These are phyloP conservation scores for Erebia ligea DNA, from an alignment of 2,888 invertebrate species.

Conservation along the genomic window DNA sequence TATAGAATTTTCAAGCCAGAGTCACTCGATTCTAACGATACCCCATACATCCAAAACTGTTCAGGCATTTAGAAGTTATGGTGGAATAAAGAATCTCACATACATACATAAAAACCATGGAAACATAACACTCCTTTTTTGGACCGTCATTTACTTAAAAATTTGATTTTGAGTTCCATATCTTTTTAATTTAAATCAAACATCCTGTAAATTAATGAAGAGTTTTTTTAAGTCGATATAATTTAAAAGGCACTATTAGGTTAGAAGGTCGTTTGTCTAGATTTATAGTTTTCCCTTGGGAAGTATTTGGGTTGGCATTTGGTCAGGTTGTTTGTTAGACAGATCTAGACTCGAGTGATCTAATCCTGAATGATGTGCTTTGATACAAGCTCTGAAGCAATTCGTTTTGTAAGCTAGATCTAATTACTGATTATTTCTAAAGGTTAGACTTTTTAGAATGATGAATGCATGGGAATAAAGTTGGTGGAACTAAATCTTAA, in stretches of 20 bases:
- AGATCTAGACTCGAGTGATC: not conserved
- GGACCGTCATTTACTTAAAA: too few species aligned
- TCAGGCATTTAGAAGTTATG: too few species aligned
- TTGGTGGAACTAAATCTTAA: too few species aligned
- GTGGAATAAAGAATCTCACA: too few species aligned
- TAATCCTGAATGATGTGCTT: not conserved
- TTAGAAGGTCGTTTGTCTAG: slow-evolving; percentile 17
- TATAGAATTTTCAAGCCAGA: too few species aligned
- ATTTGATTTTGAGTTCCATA: too few species aligned
- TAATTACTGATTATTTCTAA: slow-evolving; percentile 12
- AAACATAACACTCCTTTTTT: too few species aligned
- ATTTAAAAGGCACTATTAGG: slow-evolving; percentile 13
- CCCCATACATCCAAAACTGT: too few species aligned
- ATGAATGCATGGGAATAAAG: not conserved
- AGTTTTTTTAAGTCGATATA: slow-evolving; percentile 17
- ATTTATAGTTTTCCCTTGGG: slow-evolving; percentile 41
- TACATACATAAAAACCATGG: too few species aligned
- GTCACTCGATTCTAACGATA: too few species aligned
- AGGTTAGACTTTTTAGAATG: slow-evolving; percentile 4
- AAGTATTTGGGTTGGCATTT: slow-evolving; percentile 24
- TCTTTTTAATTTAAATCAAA: too few species aligned
- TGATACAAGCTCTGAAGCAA: not conserved
- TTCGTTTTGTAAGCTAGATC: not conserved
- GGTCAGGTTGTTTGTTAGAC: slow-evolving; percentile 11
- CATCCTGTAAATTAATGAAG: too few species aligned